Evolutionary conservation across 2,888 invertebrate genomes (phyloP), one percentile per base, ranked within the genome.

Genomic region (Folsomia candida): DNA sequence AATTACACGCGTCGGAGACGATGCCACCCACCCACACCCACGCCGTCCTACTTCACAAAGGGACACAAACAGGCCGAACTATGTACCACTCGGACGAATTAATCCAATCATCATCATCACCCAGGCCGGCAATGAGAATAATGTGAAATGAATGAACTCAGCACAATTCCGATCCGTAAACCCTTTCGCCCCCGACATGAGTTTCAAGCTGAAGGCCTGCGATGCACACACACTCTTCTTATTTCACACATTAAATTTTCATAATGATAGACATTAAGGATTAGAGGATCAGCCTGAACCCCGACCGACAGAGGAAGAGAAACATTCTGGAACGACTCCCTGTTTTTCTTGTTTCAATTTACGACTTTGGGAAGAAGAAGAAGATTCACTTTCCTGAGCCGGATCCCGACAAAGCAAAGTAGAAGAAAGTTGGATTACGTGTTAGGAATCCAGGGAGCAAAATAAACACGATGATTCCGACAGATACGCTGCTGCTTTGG

Each of bases 311-410:
- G 27, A 63, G 27, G 25, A 6, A 26, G 62, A 67, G 59, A 65
- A n/a, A 60, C n/a, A 70, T 61, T 67, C 62, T 64, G 57, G 63
- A 62, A 65, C 70, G 63, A 65, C 60, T 65, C 61, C 51, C 51
- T 66, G 66, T 27, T 66, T 22, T 25, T 26, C n/a, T 27, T 25
- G 25, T 26, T 18, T 54, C 51, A 54, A 24, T 51, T 54, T 57
- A 4, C 57, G 2, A n/a, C n/a, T n/a, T n/a, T n/a, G n/a, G n/a
- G n/a, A n/a, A n/a, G n/a, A n/a, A n/a, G n/a, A n/a, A n/a, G n/a
- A n/a, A n/a, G n/a, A n/a, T n/a, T n/a, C n/a, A n/a, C n/a, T n/a
- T n/a, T n/a, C n/a, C n/a, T n/a, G n/a, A n/a, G n/a, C n/a, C n/a
- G n/a, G n/a, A n/a, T n/a, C 14, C 37, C 37, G 37, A 37, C 37